Base-by-base conservation (phyloP, 1,140 invertebrate species). In the Mylabris phalerata region DNA sequence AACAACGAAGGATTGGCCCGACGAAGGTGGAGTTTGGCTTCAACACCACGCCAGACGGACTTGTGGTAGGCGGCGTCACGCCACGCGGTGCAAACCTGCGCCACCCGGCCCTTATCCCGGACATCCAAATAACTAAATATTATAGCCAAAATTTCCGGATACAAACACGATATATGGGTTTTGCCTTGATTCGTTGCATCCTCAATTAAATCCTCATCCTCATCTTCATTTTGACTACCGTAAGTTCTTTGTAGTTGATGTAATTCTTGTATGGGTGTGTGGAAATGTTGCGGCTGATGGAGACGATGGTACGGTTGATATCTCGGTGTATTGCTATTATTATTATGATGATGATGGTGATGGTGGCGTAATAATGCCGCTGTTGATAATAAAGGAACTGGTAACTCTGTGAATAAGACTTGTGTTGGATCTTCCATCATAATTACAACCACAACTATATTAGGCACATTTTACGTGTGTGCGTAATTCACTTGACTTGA, bases 91-190 rank as follows among this genome's bases (percentile, higher is more conserved):
- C 93, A 97, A 57, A 95, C 92, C 76, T 94, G 92, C 2, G 93
- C 91, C 2, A 87, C 93, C 26, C 90, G 77, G 0, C 94, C 92
- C 72, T 92, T 85, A 77, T 95, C 93, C 65, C 85, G 78, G 4
- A 95, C 90, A 9, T 92, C 87, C 64, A 97, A 78, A 74, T 93
- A 87, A 64, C 89, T 84, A 73, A 98, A 97, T 68, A 98, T 95
- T 60, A 94, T 82, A 19, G 92, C 89, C 27, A 98, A 75, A 55
- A 97, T 85, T 73, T 97, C 93, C 2, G 94, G 93, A 75, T 95
- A 96, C 10, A 96, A 78, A 68, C 87, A 84, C 10, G 89, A 90
- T 60, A 95, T 89, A 76, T 93, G 90, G 46, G 88, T 89, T 59
- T 82, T 83, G 42, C 81, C 78, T 32, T 70, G 59, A 69, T 71